A percentile compares a stretch with the other conserved stretches of the same genome.
Evolutionary conservation across 2,113 vertebrate species (phyloP).

Genomic region (Gadus macrocephalus): DNA sequence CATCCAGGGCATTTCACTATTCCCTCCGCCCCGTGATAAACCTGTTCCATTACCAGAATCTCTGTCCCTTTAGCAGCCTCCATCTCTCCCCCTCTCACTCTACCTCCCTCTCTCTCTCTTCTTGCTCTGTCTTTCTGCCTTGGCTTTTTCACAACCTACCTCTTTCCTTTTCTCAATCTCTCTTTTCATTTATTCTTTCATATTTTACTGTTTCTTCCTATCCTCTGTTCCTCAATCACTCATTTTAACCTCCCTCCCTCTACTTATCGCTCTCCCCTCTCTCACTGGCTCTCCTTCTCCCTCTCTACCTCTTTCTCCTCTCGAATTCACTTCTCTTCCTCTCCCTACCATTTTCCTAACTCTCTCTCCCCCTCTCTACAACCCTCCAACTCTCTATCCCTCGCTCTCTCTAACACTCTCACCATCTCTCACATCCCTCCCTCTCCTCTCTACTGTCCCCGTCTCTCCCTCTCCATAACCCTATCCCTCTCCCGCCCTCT

Average conservation of each 20-base stretch:
- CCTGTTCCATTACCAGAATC: not conserved
- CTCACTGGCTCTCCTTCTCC: not conserved
- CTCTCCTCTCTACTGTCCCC: not conserved
- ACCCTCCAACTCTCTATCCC: not conserved
- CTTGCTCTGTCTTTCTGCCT: slow-evolving; percentile 6
- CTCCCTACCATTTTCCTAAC: not conserved
- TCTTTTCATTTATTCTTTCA: not conserved
- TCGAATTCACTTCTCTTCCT: not conserved
- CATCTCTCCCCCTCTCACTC: not conserved
- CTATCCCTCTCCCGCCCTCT: not conserved
- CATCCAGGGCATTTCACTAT: not conserved
- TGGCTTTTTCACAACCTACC: not conserved
- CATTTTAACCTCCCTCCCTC: not conserved
- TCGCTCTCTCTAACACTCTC: not conserved
- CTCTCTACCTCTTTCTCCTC: not conserved
- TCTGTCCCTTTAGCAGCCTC: not conserved
- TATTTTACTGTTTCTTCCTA: not conserved
- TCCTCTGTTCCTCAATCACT: not conserved
- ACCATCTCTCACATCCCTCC: not conserved
- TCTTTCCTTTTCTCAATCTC: not conserved
- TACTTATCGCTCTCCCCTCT: not conserved
- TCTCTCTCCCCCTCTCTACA: not conserved
- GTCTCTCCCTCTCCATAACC: not conserved
- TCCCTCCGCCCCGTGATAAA: not conserved
- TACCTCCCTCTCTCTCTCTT: not conserved